Evolutionary conservation across 2,888 invertebrate species (phyloP).

Genomic region (Agrochola litura): DNA sequence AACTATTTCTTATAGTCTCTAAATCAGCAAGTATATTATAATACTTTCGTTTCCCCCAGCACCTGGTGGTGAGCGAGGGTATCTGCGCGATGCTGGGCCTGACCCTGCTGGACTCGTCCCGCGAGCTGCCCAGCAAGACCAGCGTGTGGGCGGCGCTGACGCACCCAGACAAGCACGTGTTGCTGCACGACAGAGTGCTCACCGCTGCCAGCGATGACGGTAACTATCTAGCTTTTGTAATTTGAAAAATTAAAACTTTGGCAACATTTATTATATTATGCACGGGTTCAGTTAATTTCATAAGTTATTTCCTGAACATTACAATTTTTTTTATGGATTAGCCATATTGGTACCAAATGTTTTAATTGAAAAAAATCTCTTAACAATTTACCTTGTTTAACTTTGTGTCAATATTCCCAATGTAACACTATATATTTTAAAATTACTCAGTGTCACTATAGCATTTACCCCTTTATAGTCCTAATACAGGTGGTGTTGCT

Average conservation of each 20-base stretch:
- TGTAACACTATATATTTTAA: slow-evolving; percentile 32
- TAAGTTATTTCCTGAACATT: background rate
- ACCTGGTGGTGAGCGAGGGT: slow-evolving; percentile 82
- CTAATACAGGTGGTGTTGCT: slow-evolving; percentile 93
- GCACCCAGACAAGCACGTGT: slow-evolving; percentile 94
- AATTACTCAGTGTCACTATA: slow-evolving; percentile 76
- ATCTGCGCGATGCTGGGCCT: slow-evolving; percentile 82
- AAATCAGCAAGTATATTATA: background rate
- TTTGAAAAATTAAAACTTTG: background rate
- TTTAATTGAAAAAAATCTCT: background rate
- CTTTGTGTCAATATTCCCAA: background rate
- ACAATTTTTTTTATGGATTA: background rate
- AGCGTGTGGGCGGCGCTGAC: slow-evolving; percentile 93
- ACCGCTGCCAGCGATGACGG: slow-evolving; percentile 93
- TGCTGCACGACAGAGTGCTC: slow-evolving; percentile 96
- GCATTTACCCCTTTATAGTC: slow-evolving; percentile 89
- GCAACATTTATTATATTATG: too few relatives aligned
- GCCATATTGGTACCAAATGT: background rate
- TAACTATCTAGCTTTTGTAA: slow-evolving; percentile 66
- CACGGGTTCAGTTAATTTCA: background rate
- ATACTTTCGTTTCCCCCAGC: slow-evolving; percentile 65
- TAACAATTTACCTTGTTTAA: too few relatives aligned
- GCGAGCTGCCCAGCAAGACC: slow-evolving; percentile 71
- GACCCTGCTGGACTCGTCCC: slow-evolving; percentile 72
- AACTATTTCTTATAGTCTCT: too few relatives aligned